Base-by-base conservation (phyloP, 2,888 invertebrate genomes). In the Tipula unca region DNA sequence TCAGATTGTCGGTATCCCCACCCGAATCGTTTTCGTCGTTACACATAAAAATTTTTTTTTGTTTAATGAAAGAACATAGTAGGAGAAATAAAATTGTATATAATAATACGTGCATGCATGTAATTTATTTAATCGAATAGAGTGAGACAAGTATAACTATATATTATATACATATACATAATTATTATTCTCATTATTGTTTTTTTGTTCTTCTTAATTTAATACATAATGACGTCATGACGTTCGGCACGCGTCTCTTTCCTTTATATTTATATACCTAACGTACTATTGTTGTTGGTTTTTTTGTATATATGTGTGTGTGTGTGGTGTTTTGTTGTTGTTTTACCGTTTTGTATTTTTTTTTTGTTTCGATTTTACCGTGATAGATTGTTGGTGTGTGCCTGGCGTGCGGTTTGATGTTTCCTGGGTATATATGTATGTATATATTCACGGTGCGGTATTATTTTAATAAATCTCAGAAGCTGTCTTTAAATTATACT, bases 141-240 rank as follows among this genome's bases (percentile, higher is more conserved):
- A 35, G 83, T 32, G 83, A 83, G 35, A 83, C 32, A n/a, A 82
- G 17, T 82, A 25, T 25, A 82, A 29, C 25, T 82, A 82, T 48
- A 48, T 29, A 25, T n/a, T n/a, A n/a, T n/a, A n/a, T n/a, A n/a
- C n/a, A n/a, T n/a, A n/a, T n/a, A 29, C 13, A 13, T 32, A 83
- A 32, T 83, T 32, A 32, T 17, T 82, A 82, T 82, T 82, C 82
- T 82, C 29, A 82, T 82, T 29, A 29, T 82, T 82, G 25, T 0
- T 82, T 29, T 29, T 82, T 83, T 83, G 3, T 2, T 32, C 32
- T 32, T 32, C 32, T 83, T 32, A 17, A 32, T 83, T 83, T 32
- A 32, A 83, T 83, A 83, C 32, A 83, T 35, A 36, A 84, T 84
- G 32, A 84, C 84, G 84, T 84, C 84, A 84, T 84, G 36, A 84